A percentile compares a stretch with the other conserved stretches of the same genome.
These are phyloP conservation scores for Cryptotermes secundus DNA, from an alignment of 1,140 invertebrate species.

Conservation along the genomic window DNA sequence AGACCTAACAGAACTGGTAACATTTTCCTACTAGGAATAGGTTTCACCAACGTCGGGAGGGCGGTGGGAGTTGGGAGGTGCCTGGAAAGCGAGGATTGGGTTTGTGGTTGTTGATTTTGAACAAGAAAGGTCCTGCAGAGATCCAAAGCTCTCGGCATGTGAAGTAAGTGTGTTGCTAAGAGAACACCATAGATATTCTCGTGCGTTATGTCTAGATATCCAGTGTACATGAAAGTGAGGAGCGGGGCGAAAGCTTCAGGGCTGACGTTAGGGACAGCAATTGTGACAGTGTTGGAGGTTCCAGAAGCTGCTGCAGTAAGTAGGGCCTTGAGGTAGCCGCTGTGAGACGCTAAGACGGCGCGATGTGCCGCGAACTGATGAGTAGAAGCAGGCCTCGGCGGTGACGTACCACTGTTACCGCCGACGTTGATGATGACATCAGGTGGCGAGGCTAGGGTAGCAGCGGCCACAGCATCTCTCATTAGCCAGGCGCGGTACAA, in stretches of 20 bases:
- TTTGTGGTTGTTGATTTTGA: slow-evolving; percentile 35
- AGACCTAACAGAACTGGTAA: slow-evolving; percentile 26
- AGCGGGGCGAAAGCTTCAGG: slow-evolving; percentile 69
- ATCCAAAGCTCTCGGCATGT: slow-evolving; percentile 72
- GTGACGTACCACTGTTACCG: slow-evolving; percentile 55
- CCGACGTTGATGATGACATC: slow-evolving; percentile 66
- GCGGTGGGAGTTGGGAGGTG: slow-evolving; percentile 17
- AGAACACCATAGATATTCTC: slow-evolving; percentile 73
- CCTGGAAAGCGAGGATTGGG: not conserved
- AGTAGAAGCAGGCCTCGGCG: slow-evolving; percentile 15
- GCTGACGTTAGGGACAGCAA: slow-evolving; percentile 57
- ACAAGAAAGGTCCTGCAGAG: slow-evolving; percentile 59
- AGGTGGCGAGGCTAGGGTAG: slow-evolving; percentile 51
- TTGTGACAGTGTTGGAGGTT: slow-evolving; percentile 26
- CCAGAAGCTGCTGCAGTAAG: slow-evolving; percentile 48
- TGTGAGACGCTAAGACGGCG: slow-evolving; percentile 60
- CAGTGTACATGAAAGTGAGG: slow-evolving; percentile 76
- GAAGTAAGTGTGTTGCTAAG: slow-evolving; percentile 69
- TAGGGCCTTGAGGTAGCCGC: slow-evolving; percentile 65
- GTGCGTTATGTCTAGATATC: slow-evolving; percentile 65
- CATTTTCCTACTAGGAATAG: slow-evolving; percentile 49
- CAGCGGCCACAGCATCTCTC: slow-evolving; percentile 44
- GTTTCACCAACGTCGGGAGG: slow-evolving; percentile 46
- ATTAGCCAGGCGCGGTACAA: slow-evolving; percentile 67
- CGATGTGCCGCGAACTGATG: slow-evolving; percentile 68